A percentile compares a stretch with the other conserved stretches of the same genome.
These are phyloP conservation scores for human (Homo sapiens) DNA, from an alignment of 2,113 vertebrate genomes.

Conservation along the genomic window DNA sequence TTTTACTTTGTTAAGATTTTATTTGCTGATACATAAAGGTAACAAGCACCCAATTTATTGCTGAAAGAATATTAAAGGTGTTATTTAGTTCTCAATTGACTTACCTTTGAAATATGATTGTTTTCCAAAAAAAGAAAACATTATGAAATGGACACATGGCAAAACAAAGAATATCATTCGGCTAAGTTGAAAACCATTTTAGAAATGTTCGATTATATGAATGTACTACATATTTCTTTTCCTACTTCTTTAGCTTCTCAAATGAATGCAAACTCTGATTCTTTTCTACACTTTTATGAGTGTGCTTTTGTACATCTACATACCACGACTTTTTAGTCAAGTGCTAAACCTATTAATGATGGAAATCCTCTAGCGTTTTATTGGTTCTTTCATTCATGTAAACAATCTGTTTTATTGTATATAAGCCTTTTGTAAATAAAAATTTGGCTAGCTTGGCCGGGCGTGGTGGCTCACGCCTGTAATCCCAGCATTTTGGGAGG, in stretches of 20 bases:
- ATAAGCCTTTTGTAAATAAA: not conserved
- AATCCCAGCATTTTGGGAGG: no score
- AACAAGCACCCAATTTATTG: not conserved
- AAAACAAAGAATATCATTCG: not conserved
- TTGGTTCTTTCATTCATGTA: not conserved
- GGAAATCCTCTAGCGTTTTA: not conserved
- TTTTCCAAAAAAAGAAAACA: not conserved
- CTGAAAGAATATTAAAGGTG: not conserved
- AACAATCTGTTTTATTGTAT: not conserved
- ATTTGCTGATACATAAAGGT: not conserved
- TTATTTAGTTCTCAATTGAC: not conserved
- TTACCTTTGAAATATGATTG: not conserved
- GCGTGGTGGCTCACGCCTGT: no score
- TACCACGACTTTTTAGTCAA: not conserved
- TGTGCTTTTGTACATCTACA: not conserved
- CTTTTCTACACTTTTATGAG: not conserved
- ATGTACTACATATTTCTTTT: not conserved
- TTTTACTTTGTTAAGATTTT: not conserved
- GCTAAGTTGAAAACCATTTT: not conserved
- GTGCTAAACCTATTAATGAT: not conserved
- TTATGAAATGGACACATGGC: not conserved
- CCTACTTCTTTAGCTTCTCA: not conserved
- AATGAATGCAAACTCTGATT: not conserved
- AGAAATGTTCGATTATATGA: not conserved
- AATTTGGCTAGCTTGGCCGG: no score